Conservation (phyloP, 2,113 vertebrate genomes). For the Nycticorax nycticorax region DNA sequence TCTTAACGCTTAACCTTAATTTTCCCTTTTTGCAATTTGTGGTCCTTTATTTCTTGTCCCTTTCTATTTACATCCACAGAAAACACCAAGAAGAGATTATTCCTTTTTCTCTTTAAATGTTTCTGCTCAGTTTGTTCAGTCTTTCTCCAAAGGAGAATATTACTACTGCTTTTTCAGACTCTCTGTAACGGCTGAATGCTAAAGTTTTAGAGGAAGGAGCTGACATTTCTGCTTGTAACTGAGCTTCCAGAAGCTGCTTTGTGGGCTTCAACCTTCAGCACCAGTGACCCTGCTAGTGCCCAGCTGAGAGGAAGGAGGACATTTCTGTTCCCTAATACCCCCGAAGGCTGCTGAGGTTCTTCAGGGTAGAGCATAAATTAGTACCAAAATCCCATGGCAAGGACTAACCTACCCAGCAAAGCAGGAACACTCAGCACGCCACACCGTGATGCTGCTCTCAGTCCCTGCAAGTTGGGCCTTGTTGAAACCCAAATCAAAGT, state of each 20-base stretch:
- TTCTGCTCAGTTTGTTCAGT: not conserved
- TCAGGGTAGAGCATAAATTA: not conserved
- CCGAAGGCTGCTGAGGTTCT: not conserved
- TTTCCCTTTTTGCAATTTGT: not conserved
- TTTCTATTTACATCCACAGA: not conserved
- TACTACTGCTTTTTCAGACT: not conserved
- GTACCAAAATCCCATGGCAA: not conserved
- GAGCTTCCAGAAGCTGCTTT: not conserved
- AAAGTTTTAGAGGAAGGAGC: not conserved
- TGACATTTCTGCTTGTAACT: not conserved
- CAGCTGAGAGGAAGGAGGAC: not conserved
- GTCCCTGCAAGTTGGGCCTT: too few species aligned
- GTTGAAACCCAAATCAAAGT: not conserved
- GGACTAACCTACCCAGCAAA: not conserved
- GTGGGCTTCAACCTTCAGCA: not conserved
- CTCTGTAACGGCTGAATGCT: not conserved
- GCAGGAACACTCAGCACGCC: not conserved
- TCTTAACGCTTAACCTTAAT: not conserved
- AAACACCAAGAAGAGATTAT: not conserved
- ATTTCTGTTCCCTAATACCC: not conserved
- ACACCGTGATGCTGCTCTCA: not conserved
- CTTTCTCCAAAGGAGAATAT: not conserved
- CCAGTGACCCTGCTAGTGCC: fast-evolving
- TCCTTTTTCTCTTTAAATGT: not conserved
- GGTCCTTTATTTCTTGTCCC: not conserved